phyloP scores from a whole-genome alignment of 2,113 vertebrate genomes.

The Falcunculus frontatus region DNA sequence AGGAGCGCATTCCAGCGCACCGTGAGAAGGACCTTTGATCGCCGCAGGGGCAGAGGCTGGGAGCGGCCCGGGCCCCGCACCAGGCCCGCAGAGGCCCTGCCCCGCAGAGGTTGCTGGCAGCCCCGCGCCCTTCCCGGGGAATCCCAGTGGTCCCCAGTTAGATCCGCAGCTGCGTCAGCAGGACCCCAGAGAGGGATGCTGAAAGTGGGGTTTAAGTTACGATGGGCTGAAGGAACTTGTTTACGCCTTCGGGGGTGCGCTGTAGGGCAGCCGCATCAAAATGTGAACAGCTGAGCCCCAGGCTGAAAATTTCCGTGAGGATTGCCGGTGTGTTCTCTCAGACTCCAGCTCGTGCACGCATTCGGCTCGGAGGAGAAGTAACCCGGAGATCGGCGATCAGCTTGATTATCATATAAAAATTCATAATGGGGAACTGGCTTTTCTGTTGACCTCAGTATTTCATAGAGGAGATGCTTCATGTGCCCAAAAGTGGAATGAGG shows the following conservation, averaged over 20 bases:
- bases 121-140: accelerated
- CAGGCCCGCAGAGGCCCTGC: too few relatives aligned
- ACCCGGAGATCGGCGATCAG: not conserved
- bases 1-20: accelerated
- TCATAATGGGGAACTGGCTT: not conserved
- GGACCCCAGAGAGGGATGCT: not conserved
- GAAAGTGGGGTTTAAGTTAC: accelerated
- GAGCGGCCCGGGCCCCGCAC: not conserved
- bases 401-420: not conserved
- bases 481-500: not conserved
- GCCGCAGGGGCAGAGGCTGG: not conserved
- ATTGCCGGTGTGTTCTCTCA: not conserved
- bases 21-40: not conserved
- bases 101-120: accelerated
- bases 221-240: not conserved
- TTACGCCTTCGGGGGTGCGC: accelerated
- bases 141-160: accelerated
- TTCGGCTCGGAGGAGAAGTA: not conserved
- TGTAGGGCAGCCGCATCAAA: not conserved
- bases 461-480: accelerated
- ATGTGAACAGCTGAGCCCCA: accelerated
- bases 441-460: not conserved
- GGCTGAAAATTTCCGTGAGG: accelerated
- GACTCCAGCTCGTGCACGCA: not conserved
- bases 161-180: too few relatives aligned